A percentile compares a stretch with the other conserved stretches of the same genome.
phyloP scores from a whole-genome alignment of 2,888 invertebrate genomes.

The Ophion obscuratus region DNA sequence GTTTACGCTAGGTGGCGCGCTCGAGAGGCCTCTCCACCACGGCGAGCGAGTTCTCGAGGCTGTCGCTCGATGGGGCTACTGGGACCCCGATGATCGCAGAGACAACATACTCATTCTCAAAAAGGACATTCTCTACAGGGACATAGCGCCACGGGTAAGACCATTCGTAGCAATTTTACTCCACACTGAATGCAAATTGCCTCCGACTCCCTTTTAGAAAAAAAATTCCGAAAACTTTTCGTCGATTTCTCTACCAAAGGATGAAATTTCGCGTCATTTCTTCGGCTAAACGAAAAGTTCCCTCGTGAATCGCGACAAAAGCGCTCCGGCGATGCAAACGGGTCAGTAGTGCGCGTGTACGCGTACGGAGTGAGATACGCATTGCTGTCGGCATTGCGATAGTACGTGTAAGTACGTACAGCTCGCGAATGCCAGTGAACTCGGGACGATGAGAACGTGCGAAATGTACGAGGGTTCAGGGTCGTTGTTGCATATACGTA shows the following conservation, averaged over 20 bases:
- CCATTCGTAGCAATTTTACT: neutral
- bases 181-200: neutral
- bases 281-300: neutral
- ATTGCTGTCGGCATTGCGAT: neutral
- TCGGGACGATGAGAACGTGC: slow-evolving; percentile 56
- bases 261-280: too few species aligned
- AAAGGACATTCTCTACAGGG: slow-evolving; percentile 81
- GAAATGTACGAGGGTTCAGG: slow-evolving; percentile 68
- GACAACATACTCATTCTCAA: slow-evolving; percentile 91
- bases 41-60: slow-evolving; percentile 89
- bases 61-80: slow-evolving; percentile 93
- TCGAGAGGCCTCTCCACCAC: slow-evolving; percentile 92
- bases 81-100: slow-evolving; percentile 94
- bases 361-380: neutral
- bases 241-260: neutral
- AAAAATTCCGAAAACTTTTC: neutral
- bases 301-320: too few species aligned
- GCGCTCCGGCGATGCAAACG: neutral
- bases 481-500: slow-evolving; percentile 43
- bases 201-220: neutral
- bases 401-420: neutral
- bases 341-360: neutral
- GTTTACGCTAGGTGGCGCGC: slow-evolving; percentile 90
- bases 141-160: slow-evolving; percentile 82
- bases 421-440: slow-evolving; percentile 41